Evolutionary conservation across 2,113 vertebrate genomes (phyloP).

Genomic region (Hoplias malabaricus): DNA sequence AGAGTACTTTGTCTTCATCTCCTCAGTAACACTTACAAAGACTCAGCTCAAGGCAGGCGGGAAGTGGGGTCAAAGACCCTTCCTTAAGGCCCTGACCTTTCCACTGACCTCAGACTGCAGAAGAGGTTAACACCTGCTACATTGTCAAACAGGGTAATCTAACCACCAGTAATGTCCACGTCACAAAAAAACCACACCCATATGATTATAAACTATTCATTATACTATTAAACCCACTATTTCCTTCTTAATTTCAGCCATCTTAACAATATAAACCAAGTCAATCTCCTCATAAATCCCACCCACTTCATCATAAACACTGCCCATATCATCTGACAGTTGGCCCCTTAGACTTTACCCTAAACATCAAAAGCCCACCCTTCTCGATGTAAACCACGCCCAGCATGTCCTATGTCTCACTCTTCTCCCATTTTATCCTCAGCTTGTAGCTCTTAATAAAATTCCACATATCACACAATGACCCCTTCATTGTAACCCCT

Average conservation of each 20-base stretch:
- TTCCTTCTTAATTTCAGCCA: background rate
- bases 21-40: background rate
- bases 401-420: no score
- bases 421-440: no score
- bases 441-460: no score
- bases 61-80: background rate
- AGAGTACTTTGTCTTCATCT: slow-evolving; percentile 32
- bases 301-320: background rate
- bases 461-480: no score
- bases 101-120: background rate
- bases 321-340: background rate
- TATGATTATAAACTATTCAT: background rate
- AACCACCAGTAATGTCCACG: background rate
- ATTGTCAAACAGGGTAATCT: background rate
- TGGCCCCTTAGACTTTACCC: background rate
- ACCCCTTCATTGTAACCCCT: no score
- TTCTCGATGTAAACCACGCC: background rate
- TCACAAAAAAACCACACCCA: background rate
- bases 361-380: background rate
- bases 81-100: background rate
- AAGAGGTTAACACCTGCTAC: background rate
- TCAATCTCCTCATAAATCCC: background rate
- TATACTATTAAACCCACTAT: background rate
- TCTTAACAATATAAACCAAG: no score
- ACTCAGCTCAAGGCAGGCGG: background rate